Base-by-base conservation (phyloP, 2,797 vertebrate genomes). In the Diglossa cyanea region DNA sequence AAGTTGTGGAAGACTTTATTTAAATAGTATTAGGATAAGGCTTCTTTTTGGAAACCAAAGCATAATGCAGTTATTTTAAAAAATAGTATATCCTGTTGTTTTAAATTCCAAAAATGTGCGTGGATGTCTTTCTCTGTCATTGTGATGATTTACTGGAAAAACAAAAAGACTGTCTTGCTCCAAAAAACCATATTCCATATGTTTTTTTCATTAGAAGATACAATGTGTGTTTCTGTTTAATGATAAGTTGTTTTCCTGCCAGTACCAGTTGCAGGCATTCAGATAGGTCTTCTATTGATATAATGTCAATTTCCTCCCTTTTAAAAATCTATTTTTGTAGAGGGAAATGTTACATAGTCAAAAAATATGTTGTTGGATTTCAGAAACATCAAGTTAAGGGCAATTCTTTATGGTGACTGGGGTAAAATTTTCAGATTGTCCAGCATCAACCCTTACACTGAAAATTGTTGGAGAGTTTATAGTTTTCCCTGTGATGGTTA, bases 31-130 rank as follows among this genome's bases (percentile, higher is more conserved):
- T 82, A 87, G 39, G 42, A 51, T 84, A 70, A 81, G 14, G 4
- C 18, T 78, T 44, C 42, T 81, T 75, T 94, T 94, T 76, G 47
- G 47, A 90, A 88, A 51, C 35, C 23, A 57, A 88, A 81, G 17
- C 17, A 24, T 26, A 65, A 11, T 23, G 78, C 35, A 26, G 25
- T 54, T 90, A 33, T 58, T 96, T 33, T 33, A 50, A 70, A 82
- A 85, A 82, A 76, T 24, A 31, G 10, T 39, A 37, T 42, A 39
- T 9, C 8, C 7, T 11, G 18, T 65, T 72, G 62, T 17, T 89
- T 82, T 67, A n/a, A 39, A 18, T 85, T 77, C 19, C 28, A 24
- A 86, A 88, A 70, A 26, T 50, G 47, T 0, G 1, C 6, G 4
- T 45, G 39, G 67, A 28, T 78, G n/a, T n/a, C 30, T 68, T 81